These are phyloP conservation scores for Brachyopa scutellaris DNA, from an alignment of 2,888 invertebrate species.

Conservation along the genomic window DNA sequence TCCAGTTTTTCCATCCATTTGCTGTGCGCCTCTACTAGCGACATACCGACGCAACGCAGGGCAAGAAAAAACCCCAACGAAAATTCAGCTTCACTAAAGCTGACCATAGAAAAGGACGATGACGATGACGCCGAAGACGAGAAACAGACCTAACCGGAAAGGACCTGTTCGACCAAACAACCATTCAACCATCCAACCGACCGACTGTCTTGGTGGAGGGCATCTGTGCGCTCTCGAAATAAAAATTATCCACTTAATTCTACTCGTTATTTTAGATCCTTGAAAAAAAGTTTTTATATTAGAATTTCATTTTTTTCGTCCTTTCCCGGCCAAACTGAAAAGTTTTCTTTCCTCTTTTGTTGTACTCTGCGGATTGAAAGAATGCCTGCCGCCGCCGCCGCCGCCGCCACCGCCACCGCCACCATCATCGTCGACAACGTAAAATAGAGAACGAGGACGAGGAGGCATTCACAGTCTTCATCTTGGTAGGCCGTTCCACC, in stretches of 20 bases:
- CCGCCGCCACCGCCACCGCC: not conserved
- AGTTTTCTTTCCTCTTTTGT: constrained; percentile 54
- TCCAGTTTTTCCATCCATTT: constrained; percentile 60
- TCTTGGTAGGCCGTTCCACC: constrained; percentile 57
- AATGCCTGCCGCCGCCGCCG: not conserved
- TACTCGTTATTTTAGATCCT: constrained; percentile 74
- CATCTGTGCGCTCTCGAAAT: constrained; percentile 72
- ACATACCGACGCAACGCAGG: too few species aligned
- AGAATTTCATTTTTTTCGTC: constrained; percentile 45
- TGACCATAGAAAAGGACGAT: constrained; percentile 52
- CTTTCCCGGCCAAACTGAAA: constrained; percentile 45
- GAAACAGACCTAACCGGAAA: constrained; percentile 31
- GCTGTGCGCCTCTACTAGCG: constrained; percentile 4
- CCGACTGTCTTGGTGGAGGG: constrained; percentile 39
- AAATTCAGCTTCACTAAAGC: constrained; percentile 41
- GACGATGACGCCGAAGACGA: constrained; percentile 6
- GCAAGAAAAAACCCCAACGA: not conserved
- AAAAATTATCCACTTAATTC: constrained; percentile 75
- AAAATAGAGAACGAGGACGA: constrained; percentile 69
- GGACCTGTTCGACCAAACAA: constrained; percentile 5
- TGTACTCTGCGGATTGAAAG: not conserved
- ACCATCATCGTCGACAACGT: too few species aligned
- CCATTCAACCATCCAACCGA: not conserved
- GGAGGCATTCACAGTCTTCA: constrained; percentile 33
- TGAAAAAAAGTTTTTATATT: constrained; percentile 73